Evolutionary conservation across 1,140 invertebrate genomes (phyloP), one percentile per base, ranked within the genome.

Genomic region (Papilio xuthus): DNA sequence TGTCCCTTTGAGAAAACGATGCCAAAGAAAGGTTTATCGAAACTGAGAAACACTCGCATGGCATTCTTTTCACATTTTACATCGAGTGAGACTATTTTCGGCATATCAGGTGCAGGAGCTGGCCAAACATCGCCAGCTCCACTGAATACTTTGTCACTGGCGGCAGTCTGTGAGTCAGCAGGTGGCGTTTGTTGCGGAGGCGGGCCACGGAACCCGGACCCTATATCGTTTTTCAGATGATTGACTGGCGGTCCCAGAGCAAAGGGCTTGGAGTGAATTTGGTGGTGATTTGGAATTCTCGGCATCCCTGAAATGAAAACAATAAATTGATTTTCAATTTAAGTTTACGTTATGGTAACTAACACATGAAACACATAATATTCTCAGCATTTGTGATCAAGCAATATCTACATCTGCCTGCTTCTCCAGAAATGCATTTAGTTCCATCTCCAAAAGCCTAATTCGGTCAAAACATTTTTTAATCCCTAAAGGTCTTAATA

Each of bases 31-130:
- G 98, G 98, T 87, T 98, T 97, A 86, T 99, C 98, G 86, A 99
- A 99, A 79, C 97, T 97, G 1, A 99, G 95, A 83, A 97, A 98
- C 2, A 99, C 97, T 88, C 98, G 96, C 98, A 99, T 99, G 53
- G 97, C 95, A 88, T 96, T 98, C 88, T 98, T 99, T 92, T 99
- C 98, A 92, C 98, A 99, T 90, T 98, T 98, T 0, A 99, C 98
- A 86, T 99, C 98, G 0, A 99, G 93, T 4, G 97, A 97, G 4
- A 98, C 96, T 73, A 98, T 98, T 93, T 98, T 98, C 0, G 98
- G 97, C 97, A 98, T 98, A 82, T 98, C 98, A 13, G 96, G 96
- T 4, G 96, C 96, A 0, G 96, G 96, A 0, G 96, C 95, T 7
- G 97, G 96, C 97, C 97, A 98, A 3, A 96, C 96, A 76, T 98